Evolutionary conservation across 1,140 invertebrate genomes (phyloP).

Genomic region (Myzus persicae): DNA sequence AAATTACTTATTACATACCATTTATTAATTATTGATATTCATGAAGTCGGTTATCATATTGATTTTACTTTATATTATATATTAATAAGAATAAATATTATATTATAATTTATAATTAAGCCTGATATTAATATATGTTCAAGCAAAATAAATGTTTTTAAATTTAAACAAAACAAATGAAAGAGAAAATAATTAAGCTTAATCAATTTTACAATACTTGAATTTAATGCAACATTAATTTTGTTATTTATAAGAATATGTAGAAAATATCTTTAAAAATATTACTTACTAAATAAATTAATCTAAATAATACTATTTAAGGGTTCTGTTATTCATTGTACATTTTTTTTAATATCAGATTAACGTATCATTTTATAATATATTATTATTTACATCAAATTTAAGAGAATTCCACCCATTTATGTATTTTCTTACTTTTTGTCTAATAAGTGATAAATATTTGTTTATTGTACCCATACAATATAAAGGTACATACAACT

Average conservation of each 20-base stretch:
- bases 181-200: background rate
- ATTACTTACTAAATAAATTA: background rate
- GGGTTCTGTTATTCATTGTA: background rate
- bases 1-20: background rate
- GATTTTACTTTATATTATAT: background rate
- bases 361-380: background rate
- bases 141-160: background rate
- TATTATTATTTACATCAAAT: background rate
- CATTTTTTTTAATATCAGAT: background rate
- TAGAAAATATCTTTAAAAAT: background rate
- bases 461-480: no score
- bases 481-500: no score
- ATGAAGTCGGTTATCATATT: background rate
- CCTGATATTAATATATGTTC: background rate
- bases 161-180: background rate
- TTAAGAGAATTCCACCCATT: background rate
- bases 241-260: background rate
- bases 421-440: background rate
- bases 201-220: background rate
- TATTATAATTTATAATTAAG: background rate
- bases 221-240: background rate
- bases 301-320: background rate
- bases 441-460: background rate
- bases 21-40: background rate
- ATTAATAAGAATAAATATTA: background rate